Evolutionary conservation across 2,113 vertebrate genomes (phyloP).

Genomic region (Malurus elegans): DNA sequence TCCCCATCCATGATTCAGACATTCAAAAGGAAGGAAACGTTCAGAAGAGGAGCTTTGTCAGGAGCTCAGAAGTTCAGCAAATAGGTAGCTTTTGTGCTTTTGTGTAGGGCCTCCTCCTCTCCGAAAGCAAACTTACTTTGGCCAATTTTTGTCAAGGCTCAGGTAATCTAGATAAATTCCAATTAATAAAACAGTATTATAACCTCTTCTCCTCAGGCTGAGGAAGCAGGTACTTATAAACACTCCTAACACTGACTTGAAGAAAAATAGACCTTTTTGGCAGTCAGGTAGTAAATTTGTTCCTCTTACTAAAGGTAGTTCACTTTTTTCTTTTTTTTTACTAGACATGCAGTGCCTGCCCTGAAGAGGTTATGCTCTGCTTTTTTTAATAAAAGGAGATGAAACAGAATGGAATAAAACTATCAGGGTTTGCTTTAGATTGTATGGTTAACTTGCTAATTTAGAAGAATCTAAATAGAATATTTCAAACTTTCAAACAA

Average conservation of each 20-base stretch:
- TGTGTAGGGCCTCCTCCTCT: background rate
- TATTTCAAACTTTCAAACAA: constrained; percentile 19
- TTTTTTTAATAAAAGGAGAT: background rate
- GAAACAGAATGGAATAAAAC: background rate
- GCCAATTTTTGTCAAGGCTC: background rate
- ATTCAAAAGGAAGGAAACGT: background rate
- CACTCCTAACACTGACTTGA: background rate
- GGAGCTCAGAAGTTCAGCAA: background rate
- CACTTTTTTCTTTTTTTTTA: background rate
- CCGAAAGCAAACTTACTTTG: background rate
- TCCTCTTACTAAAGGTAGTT: background rate
- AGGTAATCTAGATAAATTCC: background rate
- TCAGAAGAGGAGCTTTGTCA: background rate
- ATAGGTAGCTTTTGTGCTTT: background rate
- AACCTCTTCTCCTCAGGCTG: background rate
- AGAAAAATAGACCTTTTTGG: background rate
- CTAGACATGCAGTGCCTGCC: background rate
- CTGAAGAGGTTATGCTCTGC: background rate
- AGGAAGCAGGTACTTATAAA: background rate
- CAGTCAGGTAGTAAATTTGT: background rate
- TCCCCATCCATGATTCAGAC: background rate
- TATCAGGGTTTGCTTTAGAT: background rate
- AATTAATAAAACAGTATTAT: background rate
- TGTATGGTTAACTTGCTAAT: background rate
- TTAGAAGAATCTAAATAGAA: background rate